phyloP scores from a whole-genome alignment of 2,888 invertebrate genomes.

The Hoplodrina ambigua region DNA sequence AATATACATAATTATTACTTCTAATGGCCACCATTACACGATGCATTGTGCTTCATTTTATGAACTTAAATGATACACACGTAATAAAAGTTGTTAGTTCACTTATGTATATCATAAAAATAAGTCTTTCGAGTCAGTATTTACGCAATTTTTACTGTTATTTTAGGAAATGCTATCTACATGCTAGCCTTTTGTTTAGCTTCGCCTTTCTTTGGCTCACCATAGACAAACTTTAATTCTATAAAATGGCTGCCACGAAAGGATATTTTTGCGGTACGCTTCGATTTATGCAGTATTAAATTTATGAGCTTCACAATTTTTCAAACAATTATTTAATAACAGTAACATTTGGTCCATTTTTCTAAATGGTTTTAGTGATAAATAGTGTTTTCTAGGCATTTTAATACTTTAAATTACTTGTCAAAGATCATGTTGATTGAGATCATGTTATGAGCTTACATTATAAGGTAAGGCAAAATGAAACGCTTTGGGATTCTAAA shows the following conservation, averaged over 20 bases:
- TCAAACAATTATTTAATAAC: neutral
- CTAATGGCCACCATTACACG: slow-evolving; percentile 91
- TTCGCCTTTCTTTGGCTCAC: slow-evolving; percentile 89
- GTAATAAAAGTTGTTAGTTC: slow-evolving; percentile 71
- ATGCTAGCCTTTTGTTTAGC: slow-evolving; percentile 90
- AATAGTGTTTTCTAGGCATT: too few relatives aligned
- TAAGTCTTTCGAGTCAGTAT: slow-evolving; percentile 73
- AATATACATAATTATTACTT: slow-evolving; percentile 90
- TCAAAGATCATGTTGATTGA: neutral
- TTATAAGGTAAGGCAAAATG: neutral
- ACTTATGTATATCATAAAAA: slow-evolving; percentile 73
- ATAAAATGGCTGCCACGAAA: slow-evolving; percentile 89
- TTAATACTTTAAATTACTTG: too few relatives aligned
- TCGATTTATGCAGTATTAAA: slow-evolving; percentile 64
- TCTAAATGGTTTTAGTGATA: neutral
- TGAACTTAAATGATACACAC: slow-evolving; percentile 73
- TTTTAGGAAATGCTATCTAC: slow-evolving; percentile 87
- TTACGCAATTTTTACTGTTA: slow-evolving; percentile 77
- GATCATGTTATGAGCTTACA: neutral
- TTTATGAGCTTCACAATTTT: neutral
- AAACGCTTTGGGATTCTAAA: neutral
- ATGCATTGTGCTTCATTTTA: slow-evolving; percentile 87
- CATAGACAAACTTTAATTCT: slow-evolving; percentile 85
- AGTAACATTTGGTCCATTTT: neutral
- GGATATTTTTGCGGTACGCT: slow-evolving; percentile 72